These are phyloP conservation scores for Syngnathus typhle DNA, from an alignment of 2,113 vertebrate genomes.

Conservation along the genomic window DNA sequence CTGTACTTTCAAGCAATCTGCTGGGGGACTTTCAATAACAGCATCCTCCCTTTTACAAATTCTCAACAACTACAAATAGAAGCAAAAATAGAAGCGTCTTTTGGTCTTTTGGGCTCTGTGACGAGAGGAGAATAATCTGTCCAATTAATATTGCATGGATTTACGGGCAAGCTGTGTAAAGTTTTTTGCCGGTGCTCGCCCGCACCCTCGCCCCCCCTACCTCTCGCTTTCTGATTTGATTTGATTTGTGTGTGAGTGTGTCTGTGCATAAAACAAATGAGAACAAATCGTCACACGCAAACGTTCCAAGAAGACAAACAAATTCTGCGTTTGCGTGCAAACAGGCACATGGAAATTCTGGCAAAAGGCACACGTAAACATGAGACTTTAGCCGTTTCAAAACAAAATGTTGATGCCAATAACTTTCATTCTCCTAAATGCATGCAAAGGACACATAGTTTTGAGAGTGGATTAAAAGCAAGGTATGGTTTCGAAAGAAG, in stretches of 20 bases:
- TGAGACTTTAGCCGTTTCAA: background rate
- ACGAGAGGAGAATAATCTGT: constrained; percentile 51
- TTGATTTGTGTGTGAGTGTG: constrained; percentile 22
- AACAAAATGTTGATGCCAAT: background rate
- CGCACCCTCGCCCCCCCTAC: background rate
- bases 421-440: background rate
- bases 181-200: constrained; percentile 33
- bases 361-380: background rate
- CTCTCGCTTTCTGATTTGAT: constrained; percentile 8
- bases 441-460: too few relatives aligned
- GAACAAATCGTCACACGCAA: background rate
- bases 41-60: background rate
- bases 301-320: background rate
- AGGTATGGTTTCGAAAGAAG: too few relatives aligned
- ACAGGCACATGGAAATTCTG: constrained; percentile 20
- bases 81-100: constrained; percentile 4
- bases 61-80: constrained; percentile 10
- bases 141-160: constrained; percentile 47
- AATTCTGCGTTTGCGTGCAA: constrained; percentile 4
- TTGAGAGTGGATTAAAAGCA: too few relatives aligned
- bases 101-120: constrained; percentile 33
- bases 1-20: constrained; percentile 2
- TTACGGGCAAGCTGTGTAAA: constrained; percentile 52
- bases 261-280: background rate
- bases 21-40: background rate